These are phyloP conservation scores for Elgonia sp. DNA, from an alignment of 2,888 invertebrate genomes.

Conservation along the genomic window DNA sequence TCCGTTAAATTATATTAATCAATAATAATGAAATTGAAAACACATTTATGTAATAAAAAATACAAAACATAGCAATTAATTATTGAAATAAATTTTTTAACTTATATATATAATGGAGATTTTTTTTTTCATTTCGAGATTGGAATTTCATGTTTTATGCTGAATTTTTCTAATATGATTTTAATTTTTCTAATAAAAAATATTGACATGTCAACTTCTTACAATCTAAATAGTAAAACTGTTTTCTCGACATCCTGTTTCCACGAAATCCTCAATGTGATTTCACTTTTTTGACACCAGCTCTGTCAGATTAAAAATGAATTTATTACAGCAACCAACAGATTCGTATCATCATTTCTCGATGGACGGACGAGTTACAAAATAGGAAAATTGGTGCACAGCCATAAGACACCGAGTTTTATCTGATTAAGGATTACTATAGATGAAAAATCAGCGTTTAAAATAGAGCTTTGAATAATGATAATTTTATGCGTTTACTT, in stretches of 20 bases:
- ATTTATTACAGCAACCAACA: conserved; percentile 34
- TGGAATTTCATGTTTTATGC: background rate
- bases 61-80: too few relatives aligned
- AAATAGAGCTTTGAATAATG: conserved; percentile 26
- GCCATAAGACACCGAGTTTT: conserved; percentile 5
- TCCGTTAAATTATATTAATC: too few relatives aligned
- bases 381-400: conserved; percentile 35
- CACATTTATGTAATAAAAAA: too few relatives aligned
- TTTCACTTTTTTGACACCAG: conserved; percentile 45
- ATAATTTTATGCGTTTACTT: conserved; percentile 40
- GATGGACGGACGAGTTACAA: conserved; percentile 4
- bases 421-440: conserved; percentile 35
- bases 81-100: too few relatives aligned
- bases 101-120: too few relatives aligned
- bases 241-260: conserved; percentile 8
- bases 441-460: conserved; percentile 14
- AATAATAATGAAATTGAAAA: too few relatives aligned
- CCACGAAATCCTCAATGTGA: background rate
- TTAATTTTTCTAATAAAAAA: background rate
- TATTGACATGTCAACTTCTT: conserved; percentile 10
- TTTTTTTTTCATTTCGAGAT: too few relatives aligned
- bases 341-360: conserved; percentile 11
- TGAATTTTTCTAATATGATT: background rate
- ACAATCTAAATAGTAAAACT: background rate
- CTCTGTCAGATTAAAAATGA: conserved; percentile 26